Base-by-base conservation (phyloP, 2,113 vertebrate species). In the Trematocara macrostoma region DNA sequence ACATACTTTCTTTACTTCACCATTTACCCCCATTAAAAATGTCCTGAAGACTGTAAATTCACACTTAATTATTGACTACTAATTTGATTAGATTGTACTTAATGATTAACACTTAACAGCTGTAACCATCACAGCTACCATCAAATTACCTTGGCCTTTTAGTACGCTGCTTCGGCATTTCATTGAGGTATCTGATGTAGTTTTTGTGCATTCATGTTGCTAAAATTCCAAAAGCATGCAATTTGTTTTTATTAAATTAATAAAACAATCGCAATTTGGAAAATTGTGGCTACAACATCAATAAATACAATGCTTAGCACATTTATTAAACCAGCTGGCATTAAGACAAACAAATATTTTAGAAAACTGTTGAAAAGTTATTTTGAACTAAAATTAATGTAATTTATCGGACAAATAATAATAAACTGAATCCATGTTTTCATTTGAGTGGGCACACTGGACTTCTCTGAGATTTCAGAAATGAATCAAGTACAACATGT, bases 231-330 rank as follows among this genome's bases (percentile, higher is more conserved):
- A 64, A 67, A 67, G 18, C 11, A 38, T 20, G 34, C 18, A 8
- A 38, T 3, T 64, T 64, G 9, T 61, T 64, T 64, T 64, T 35
- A 61, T 35, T 35, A n/a, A 35, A n/a, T 61, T 1, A 35, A 61
- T 61, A 35, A 34, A 61, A 35, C 18, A 38, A 38, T 67, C 1
- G 0, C 18, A 67, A 67, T 69, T 42, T 42, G 67, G 38, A 15
- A 71, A 71, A 71, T 26, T 71, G 20, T 71, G 12, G 12, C 1
- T 16, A 45, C 20, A 69, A 2, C 8, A 26, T 9, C 5, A 45
- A 3, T 45, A 1, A 69, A 69, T 40, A 0, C 10, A 64, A 38
- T 5, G 34, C 9, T n/a, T 2, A 3, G n/a, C 31, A 64, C 4
- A 12, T 67, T 67, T 38, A 20, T 67, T 38, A 38, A 64, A 64